phyloP scores from a whole-genome alignment of 2,797 vertebrate genomes.

The Percopsis omiscomaycus region DNA sequence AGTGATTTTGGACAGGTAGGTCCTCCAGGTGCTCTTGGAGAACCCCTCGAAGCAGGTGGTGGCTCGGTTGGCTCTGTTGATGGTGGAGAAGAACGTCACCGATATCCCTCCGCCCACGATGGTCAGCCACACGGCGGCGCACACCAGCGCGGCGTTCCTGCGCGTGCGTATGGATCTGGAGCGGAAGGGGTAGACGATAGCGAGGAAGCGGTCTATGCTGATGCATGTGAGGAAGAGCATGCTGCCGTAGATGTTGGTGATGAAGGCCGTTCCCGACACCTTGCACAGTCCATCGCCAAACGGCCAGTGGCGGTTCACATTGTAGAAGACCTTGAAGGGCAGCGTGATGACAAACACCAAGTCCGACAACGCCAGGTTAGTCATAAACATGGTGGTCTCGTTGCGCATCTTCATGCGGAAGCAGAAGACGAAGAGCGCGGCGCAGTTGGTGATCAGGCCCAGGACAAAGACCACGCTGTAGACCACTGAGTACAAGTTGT shows the following conservation, averaged over 20 bases:
- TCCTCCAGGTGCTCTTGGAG: constrained; percentile 95
- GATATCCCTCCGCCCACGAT: constrained; percentile 95
- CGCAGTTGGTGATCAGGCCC: constrained; percentile 94
- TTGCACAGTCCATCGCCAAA: constrained; percentile 94
- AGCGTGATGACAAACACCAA: constrained; percentile 94
- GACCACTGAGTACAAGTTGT: constrained; percentile 92
- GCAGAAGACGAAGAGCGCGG: constrained; percentile 95
- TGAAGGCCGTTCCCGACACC: constrained; percentile 93
- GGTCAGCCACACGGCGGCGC: constrained; percentile 90
- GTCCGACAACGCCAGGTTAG: constrained; percentile 92
- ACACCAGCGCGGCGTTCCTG: constrained; percentile 88
- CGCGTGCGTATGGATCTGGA: constrained; percentile 90
- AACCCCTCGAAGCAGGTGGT: constrained; percentile 97
- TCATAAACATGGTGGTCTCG: constrained; percentile 97
- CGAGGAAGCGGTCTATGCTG: constrained; percentile 94
- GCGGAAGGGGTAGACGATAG: constrained; percentile 93
- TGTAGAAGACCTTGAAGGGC: constrained; percentile 98
- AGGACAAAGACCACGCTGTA: constrained; percentile 95
- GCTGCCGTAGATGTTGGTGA: constrained; percentile 97
- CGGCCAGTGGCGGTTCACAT: constrained; percentile 94
- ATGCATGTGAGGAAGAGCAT: constrained; percentile 99
- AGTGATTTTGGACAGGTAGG: constrained; percentile 96
- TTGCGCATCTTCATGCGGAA: constrained; percentile 93
- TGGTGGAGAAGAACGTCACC: constrained; percentile 94
- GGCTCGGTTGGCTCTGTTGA: constrained; percentile 85